These are phyloP conservation scores for Leucophenga montana DNA, from an alignment of 2,888 invertebrate species.

Conservation along the genomic window DNA sequence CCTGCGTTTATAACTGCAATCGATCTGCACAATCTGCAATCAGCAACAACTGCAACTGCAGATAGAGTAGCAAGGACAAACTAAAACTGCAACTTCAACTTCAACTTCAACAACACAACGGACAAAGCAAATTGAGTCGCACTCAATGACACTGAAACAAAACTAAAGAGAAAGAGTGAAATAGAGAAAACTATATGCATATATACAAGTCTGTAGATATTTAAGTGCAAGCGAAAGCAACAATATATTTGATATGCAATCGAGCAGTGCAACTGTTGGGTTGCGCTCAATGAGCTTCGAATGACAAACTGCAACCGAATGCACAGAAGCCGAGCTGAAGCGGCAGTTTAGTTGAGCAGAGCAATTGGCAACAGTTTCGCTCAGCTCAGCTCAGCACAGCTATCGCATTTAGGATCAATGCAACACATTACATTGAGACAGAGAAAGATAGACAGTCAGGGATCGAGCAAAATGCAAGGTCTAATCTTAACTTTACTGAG, in stretches of 20 bases:
- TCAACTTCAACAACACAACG: too few relatives aligned
- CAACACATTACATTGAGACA: conserved; percentile 2
- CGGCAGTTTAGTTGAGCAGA: conserved; percentile 1
- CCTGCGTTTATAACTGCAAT: conserved; percentile 39
- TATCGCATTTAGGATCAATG: conserved; percentile 15
- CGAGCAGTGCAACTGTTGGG: not conserved
- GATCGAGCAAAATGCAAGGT: too few relatives aligned
- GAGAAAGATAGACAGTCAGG: not conserved
- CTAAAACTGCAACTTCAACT: too few relatives aligned
- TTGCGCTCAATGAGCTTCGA: conserved; percentile 13
- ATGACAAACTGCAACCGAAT: not conserved
- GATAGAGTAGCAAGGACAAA: conserved; percentile 34
- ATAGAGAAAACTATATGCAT: not conserved
- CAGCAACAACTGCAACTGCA: conserved; percentile 14
- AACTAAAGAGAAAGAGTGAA: not conserved
- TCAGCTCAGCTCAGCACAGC: not conserved
- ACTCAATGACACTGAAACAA: conserved; percentile 11
- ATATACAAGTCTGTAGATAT: not conserved
- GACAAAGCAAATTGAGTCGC: conserved; percentile 50
- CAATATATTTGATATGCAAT: conserved; percentile 8
- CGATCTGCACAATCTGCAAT: conserved; percentile 29
- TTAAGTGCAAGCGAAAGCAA: not conserved
- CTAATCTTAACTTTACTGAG: too few relatives aligned
- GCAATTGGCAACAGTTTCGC: conserved; percentile 9
- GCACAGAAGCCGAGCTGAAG: not conserved